Evolutionary conservation across 2,888 invertebrate genomes (phyloP).

Genomic region (Drosophila stalkeri): DNA sequence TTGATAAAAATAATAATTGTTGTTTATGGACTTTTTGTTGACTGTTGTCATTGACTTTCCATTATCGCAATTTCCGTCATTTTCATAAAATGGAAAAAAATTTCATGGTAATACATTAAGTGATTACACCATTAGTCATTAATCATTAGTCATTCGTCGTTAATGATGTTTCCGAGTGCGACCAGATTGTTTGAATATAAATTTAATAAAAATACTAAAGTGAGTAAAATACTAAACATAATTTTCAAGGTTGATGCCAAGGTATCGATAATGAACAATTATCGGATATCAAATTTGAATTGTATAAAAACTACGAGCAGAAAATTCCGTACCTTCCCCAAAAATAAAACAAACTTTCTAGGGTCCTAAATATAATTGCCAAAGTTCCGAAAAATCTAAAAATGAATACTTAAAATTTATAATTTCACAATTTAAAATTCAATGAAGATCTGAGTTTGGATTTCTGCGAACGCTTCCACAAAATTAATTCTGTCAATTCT

Average conservation of each 20-base stretch:
- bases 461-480: not conserved
- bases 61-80: not conserved
- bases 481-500: not conserved
- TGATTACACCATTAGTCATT: constrained; percentile 10
- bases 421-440: constrained; percentile 14
- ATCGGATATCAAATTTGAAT: not conserved
- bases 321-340: not conserved
- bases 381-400: not conserved
- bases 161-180: not conserved
- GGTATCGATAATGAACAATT: not conserved
- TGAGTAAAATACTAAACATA: not conserved
- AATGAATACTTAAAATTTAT: constrained; percentile 3
- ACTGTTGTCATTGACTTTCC: not conserved
- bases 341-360: not conserved
- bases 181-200: not conserved
- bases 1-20: not conserved
- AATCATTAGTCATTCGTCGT: constrained; percentile 3
- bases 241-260: not conserved
- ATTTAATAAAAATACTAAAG: not conserved
- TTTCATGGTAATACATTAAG: constrained; percentile 2
- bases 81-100: not conserved
- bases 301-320: not conserved
- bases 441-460: constrained; percentile 3
- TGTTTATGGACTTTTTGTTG: not conserved
- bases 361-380: constrained; percentile 14